A percentile compares a stretch with the other conserved stretches of the same genome.
These are phyloP conservation scores for Scaeva pyrastri DNA, from an alignment of 2,888 invertebrate genomes.

Conservation along the genomic window DNA sequence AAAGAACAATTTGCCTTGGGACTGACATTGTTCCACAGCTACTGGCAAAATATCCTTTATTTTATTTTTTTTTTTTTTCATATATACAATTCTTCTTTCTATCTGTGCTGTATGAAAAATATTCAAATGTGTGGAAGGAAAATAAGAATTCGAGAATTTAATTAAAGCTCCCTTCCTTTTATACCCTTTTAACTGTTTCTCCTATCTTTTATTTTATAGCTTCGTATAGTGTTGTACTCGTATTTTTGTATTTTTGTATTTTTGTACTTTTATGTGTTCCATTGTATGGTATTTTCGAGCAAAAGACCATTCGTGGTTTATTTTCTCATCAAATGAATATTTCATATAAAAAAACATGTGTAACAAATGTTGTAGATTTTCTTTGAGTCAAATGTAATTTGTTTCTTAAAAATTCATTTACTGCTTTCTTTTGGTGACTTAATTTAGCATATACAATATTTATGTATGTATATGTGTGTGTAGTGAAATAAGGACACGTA, in stretches of 20 bases:
- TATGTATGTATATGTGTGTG: too few relatives aligned
- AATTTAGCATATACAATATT: background rate
- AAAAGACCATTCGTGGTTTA: constrained; percentile 9
- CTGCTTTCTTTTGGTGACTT: background rate
- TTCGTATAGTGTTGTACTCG: constrained; percentile 12
- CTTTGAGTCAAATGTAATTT: constrained; percentile 14
- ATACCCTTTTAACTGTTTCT: constrained; percentile 21
- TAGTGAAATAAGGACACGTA: background rate
- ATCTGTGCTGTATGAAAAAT: constrained; percentile 40
- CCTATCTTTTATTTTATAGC: constrained; percentile 17
- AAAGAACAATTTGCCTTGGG: constrained; percentile 68
- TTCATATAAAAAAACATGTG: constrained; percentile 3
- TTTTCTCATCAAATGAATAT: constrained; percentile 28
- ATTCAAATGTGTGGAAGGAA: constrained; percentile 59
- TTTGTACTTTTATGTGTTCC: background rate
- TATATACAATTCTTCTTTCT: constrained; percentile 50
- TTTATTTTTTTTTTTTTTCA: constrained; percentile 27
- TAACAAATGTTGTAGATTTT: constrained; percentile 6
- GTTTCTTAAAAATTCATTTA: background rate
- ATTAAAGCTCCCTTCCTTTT: constrained; percentile 30
- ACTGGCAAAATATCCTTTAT: constrained; percentile 64
- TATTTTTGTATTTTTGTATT: too few relatives aligned
- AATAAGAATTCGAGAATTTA: constrained; percentile 35
- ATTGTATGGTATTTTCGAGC: background rate
- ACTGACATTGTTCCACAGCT: constrained; percentile 73